Conservation (phyloP, 2,888 invertebrate species). For the Trissolcus japonicus region DNA sequence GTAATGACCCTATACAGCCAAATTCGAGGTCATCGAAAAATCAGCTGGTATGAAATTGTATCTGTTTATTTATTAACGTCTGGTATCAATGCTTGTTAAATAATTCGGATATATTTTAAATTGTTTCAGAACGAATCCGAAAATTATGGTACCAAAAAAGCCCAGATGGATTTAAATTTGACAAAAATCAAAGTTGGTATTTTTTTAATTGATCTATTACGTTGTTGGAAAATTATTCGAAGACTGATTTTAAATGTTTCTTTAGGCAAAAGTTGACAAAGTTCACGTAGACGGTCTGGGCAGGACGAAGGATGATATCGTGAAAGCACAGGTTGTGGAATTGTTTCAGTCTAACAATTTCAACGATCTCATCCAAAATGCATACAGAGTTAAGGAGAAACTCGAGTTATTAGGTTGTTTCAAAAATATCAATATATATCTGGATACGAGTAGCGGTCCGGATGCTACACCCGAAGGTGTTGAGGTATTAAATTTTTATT, state of each 20-base stretch:
- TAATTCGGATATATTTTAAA: no score
- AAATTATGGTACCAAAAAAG: slow-evolving; percentile 7
- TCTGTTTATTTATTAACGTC: neutral
- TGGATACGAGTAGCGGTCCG: slow-evolving; percentile 90
- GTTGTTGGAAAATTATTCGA: neutral
- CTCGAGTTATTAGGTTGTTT: slow-evolving; percentile 93
- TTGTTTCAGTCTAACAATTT: slow-evolving; percentile 91
- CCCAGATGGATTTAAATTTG: slow-evolving; percentile 13
- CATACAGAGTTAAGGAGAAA: slow-evolving; percentile 83
- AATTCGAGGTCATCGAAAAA: slow-evolving; percentile 1
- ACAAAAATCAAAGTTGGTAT: slow-evolving; percentile 22
- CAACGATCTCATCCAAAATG: slow-evolving; percentile 86
- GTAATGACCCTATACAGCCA: neutral
- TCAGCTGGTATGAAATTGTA: neutral
- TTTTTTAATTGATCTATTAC: neutral
- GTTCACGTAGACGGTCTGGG: slow-evolving; percentile 90
- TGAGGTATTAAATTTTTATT: slow-evolving; percentile 78
- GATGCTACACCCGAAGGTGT: slow-evolving; percentile 87
- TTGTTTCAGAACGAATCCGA: no score
- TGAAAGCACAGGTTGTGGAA: slow-evolving; percentile 86
- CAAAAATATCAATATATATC: slow-evolving; percentile 88
- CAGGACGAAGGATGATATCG: slow-evolving; percentile 92
- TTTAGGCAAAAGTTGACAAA: slow-evolving; percentile 88
- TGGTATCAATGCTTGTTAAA: no score
- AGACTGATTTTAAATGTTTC: neutral